Evolutionary conservation across 2,113 vertebrate genomes (phyloP).

Genomic region (Anas platyrhynchos): DNA sequence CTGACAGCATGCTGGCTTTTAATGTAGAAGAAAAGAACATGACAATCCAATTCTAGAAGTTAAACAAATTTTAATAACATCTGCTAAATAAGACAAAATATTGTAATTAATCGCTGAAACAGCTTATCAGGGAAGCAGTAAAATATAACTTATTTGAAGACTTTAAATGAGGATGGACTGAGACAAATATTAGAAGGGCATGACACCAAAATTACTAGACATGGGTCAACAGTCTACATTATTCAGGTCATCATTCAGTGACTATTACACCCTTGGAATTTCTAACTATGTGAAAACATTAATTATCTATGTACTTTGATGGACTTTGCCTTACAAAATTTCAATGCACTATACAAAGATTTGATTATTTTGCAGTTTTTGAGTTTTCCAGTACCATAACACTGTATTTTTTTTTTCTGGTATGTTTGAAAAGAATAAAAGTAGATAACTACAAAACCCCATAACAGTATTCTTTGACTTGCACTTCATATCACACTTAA

Average conservation of each 20-base stretch:
- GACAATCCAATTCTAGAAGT: neutral
- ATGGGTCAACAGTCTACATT: neutral
- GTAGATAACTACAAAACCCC: neutral
- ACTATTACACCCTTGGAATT: neutral
- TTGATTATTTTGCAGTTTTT: neutral
- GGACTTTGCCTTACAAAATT: neutral
- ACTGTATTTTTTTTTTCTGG: neutral
- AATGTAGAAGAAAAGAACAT: neutral
- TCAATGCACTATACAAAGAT: neutral
- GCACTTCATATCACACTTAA: neutral
- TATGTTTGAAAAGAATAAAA: neutral
- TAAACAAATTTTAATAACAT: neutral
- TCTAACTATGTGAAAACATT: neutral
- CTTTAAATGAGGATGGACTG: neutral
- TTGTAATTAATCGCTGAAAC: neutral
- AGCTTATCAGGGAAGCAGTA: neutral
- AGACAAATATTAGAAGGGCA: neutral
- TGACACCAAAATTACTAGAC: neutral
- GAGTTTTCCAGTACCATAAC: neutral
- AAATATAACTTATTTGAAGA: neutral
- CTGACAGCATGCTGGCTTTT: neutral
- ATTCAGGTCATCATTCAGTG: neutral
- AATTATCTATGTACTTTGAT: neutral
- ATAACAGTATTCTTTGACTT: neutral
- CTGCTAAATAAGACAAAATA: neutral